Percentiles rank a stretch among this genome's conserved stretches.
Conservation (phyloP, 2,113 vertebrate genomes). For the Tragelaphus strepsiceros region DNA sequence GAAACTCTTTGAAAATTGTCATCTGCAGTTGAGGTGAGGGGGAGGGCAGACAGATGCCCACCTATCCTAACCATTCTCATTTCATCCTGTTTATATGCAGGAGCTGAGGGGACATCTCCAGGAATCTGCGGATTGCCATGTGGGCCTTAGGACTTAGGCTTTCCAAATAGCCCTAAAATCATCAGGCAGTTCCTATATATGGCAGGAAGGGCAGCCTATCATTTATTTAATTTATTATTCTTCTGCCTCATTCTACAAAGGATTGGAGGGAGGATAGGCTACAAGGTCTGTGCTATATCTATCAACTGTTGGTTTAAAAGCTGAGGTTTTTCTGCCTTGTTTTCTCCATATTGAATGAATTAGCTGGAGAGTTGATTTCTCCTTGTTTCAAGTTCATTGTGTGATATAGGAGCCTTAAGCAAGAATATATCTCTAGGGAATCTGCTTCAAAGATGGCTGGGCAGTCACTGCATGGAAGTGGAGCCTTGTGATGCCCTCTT, state of each 20-base stretch:
- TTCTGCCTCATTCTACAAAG: conserved; percentile 4
- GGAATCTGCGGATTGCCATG: neutral
- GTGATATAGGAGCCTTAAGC: conserved; percentile 9
- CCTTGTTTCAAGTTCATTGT: conserved; percentile 49
- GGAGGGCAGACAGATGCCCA: neutral
- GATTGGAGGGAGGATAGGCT: neutral
- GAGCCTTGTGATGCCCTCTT: neutral
- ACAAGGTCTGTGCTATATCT: neutral
- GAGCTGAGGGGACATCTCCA: neutral
- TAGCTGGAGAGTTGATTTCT: conserved; percentile 34
- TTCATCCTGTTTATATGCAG: neutral
- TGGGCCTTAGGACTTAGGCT: neutral
- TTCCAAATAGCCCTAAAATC: neutral
- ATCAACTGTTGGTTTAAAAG: conserved; percentile 9
- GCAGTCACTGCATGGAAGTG: conserved; percentile 32
- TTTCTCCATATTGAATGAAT: conserved; percentile 44
- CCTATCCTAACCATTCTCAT: neutral
- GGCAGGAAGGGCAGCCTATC: neutral
- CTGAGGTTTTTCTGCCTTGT: neutral
- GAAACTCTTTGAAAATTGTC: neutral
- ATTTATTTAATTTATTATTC: neutral
- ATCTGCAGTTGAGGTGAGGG: neutral
- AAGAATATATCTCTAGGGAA: conserved; percentile 23
- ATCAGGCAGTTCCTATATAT: neutral
- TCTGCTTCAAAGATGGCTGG: neutral